Conservation (phyloP, 2,888 invertebrate species). For the Siphlonurus alternatus region DNA sequence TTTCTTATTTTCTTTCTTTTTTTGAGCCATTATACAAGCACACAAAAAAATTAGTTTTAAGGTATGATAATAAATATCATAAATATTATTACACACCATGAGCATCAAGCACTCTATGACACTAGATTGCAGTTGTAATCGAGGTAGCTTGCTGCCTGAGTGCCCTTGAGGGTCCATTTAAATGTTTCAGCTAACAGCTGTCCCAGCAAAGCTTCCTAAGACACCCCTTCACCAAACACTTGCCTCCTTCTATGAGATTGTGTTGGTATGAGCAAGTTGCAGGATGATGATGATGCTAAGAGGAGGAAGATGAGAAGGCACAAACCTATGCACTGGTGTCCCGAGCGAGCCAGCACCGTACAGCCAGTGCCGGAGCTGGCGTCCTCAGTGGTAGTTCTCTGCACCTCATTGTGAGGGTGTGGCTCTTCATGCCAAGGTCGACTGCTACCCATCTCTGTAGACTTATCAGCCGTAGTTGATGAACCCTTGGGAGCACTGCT, state of each 20-base stretch:
- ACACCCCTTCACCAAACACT: not conserved
- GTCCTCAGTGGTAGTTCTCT: constrained; percentile 24
- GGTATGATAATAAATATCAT: not conserved
- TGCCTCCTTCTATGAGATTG: not conserved
- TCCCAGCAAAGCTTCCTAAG: not conserved
- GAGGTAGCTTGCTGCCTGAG: not conserved
- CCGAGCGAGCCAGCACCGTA: constrained; percentile 10
- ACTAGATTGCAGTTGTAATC: not conserved
- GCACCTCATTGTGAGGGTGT: constrained; percentile 19
- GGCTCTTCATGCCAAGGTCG: constrained; percentile 3
- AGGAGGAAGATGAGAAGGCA: constrained; percentile 13
- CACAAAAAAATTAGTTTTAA: too few species aligned
- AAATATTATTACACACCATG: not conserved
- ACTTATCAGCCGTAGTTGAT: not conserved
- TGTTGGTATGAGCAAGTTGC: not conserved
- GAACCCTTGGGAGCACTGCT: not conserved
- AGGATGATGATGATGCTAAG: not conserved
- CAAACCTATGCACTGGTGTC: constrained; percentile 16
- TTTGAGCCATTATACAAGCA: not conserved
- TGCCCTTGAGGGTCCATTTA: not conserved
- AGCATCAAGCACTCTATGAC: not conserved
- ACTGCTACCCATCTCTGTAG: not conserved
- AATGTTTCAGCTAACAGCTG: too few species aligned
- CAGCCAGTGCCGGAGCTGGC: constrained; percentile 14
- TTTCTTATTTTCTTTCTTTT: too few species aligned